Conservation (phyloP, 2,797 vertebrate genomes). For the Molossus molossus region DNA sequence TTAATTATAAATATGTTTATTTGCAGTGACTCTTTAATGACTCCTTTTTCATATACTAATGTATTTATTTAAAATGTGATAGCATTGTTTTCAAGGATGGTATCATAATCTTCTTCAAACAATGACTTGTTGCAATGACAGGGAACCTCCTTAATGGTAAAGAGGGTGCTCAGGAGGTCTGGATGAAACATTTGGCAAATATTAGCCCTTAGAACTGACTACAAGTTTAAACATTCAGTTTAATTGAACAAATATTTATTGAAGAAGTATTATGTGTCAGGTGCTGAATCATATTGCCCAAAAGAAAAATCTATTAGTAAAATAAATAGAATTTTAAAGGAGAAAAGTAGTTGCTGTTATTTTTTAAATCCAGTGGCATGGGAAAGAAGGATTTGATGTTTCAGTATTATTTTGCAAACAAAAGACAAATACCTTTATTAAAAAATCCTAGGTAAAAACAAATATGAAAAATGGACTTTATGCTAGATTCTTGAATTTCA, state of each 20-base stretch:
- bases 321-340: constrained; percentile 72
- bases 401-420: constrained; percentile 66
- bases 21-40: background rate
- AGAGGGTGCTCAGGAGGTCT: constrained; percentile 43
- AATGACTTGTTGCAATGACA: background rate
- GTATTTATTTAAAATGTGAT: constrained; percentile 52
- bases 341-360: constrained; percentile 36
- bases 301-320: constrained; percentile 74
- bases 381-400: constrained; percentile 53
- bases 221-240: constrained; percentile 77
- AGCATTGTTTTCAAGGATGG: background rate
- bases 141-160: background rate
- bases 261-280: constrained; percentile 57
- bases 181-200: constrained; percentile 72
- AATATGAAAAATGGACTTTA: constrained; percentile 46
- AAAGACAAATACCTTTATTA: constrained; percentile 35
- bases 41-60: background rate
- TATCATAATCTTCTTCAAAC: constrained; percentile 6
- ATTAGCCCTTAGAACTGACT: constrained; percentile 73
- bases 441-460: constrained; percentile 31
- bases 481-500: constrained; percentile 31
- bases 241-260: constrained; percentile 82
- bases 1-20: background rate
- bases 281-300: constrained; percentile 67
- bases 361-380: constrained; percentile 7